Evolutionary conservation across 2,888 invertebrate genomes (phyloP).

Genomic region (Sisyra nigra): DNA sequence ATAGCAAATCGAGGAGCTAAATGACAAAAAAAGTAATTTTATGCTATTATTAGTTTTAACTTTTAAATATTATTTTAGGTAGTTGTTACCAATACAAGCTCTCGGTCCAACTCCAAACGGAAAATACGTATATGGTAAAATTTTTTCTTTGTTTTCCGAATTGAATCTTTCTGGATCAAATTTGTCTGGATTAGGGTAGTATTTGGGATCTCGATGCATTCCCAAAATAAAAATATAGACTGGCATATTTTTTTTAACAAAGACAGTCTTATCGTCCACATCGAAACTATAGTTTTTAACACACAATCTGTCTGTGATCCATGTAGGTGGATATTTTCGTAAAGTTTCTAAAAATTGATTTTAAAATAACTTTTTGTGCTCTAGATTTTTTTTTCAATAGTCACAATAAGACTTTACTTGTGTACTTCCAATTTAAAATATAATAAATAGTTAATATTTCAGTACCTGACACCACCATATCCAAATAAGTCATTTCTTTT

Average conservation of each 20-base stretch:
- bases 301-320: background rate
- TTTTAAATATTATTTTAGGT: background rate
- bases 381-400: no score
- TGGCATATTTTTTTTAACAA: background rate
- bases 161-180: conserved; percentile 1
- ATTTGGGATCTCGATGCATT: background rate
- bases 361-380: no score
- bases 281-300: background rate
- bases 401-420: no score
- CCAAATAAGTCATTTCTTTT: no score
- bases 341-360: background rate
- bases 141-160: background rate
- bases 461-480: no score
- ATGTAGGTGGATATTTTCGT: background rate
- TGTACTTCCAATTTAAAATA: no score
- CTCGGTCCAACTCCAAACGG: background rate
- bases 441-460: no score
- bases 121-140: background rate
- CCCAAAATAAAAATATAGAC: background rate
- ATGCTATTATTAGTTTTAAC: background rate
- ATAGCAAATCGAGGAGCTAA: background rate
- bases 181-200: background rate
- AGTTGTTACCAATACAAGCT: background rate
- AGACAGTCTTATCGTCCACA: background rate
- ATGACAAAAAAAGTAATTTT: background rate